Evolutionary conservation across 1,140 invertebrate genomes (phyloP).

Genomic region (Papilio xuthus): DNA sequence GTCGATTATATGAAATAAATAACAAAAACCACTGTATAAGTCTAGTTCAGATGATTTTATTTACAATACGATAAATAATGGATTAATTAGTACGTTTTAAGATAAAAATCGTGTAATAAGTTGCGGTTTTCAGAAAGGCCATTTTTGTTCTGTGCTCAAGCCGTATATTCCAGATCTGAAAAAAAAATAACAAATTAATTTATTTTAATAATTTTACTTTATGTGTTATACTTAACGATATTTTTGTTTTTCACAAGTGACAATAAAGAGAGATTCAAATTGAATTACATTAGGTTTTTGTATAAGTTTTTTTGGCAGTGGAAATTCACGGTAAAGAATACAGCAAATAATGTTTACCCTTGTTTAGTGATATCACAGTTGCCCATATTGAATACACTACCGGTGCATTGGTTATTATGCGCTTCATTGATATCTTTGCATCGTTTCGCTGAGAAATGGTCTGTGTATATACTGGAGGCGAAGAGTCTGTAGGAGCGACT

Average conservation of each 20-base stretch:
- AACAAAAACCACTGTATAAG: neutral
- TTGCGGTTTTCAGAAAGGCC: slow-evolving; percentile 45
- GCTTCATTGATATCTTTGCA: slow-evolving; percentile 63
- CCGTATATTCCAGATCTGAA: slow-evolving; percentile 49
- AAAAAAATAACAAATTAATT: slow-evolving; percentile 34
- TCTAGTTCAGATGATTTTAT: neutral
- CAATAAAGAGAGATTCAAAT: too few relatives aligned
- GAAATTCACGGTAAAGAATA: neutral
- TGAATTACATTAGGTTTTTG: neutral
- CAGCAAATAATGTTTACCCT: slow-evolving; percentile 49
- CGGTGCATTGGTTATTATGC: slow-evolving; percentile 51
- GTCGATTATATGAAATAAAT: neutral
- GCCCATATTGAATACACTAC: slow-evolving; percentile 62
- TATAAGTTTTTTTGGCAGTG: neutral
- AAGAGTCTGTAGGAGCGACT: slow-evolving; percentile 80
- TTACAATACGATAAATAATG: neutral
- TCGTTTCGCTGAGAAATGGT: slow-evolving; percentile 70
- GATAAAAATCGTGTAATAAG: neutral
- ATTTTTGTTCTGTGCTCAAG: slow-evolving; percentile 43
- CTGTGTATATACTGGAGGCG: slow-evolving; percentile 78
- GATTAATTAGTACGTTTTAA: neutral
- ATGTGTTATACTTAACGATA: too few relatives aligned
- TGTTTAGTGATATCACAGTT: slow-evolving; percentile 53
- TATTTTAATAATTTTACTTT: too few relatives aligned
- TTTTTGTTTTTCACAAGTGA: too few relatives aligned